Evolutionary conservation across 2,797 vertebrate species (phyloP).

Genomic region (Neostethus bicornis): DNA sequence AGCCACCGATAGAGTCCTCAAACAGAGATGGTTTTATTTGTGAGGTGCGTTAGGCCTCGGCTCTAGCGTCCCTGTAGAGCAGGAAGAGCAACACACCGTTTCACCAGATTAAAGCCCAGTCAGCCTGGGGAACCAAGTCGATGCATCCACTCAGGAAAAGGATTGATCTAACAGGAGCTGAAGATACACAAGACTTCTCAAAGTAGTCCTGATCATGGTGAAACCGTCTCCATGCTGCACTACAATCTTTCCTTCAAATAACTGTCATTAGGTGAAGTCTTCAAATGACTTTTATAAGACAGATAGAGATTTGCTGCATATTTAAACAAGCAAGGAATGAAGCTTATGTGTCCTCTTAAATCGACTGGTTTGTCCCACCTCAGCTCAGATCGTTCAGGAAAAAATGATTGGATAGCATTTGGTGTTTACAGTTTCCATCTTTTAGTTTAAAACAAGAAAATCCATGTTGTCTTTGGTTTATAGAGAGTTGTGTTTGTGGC

Average conservation of each 20-base stretch:
- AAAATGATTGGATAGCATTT: no score
- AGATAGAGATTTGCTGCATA: no score
- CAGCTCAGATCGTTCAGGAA: no score
- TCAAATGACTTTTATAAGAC: not conserved
- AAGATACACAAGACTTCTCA: constrained; percentile 56
- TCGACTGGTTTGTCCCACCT: no score
- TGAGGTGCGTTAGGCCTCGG: constrained; percentile 16
- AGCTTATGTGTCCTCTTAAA: no score
- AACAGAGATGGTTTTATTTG: constrained; percentile 42
- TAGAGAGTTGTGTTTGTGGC: not conserved
- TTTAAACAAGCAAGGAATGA: no score
- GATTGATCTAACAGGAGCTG: constrained; percentile 74
- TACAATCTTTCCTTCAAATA: constrained; percentile 52
- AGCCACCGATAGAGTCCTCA: constrained; percentile 52
- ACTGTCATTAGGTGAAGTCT: constrained; percentile 34
- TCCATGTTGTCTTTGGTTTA: no score
- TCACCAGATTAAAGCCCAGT: constrained; percentile 80
- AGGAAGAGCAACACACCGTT: constrained; percentile 55
- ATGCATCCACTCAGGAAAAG: constrained; percentile 75
- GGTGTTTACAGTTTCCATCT: no score
- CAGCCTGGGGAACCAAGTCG: constrained; percentile 72
- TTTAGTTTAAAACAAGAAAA: no score
- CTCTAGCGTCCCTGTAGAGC: constrained; percentile 65
- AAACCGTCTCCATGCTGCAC: constrained; percentile 42
- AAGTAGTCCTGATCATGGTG: constrained; percentile 46